Conservation (phyloP, 2,113 vertebrate species). For the Pygoscelis antarcticus region DNA sequence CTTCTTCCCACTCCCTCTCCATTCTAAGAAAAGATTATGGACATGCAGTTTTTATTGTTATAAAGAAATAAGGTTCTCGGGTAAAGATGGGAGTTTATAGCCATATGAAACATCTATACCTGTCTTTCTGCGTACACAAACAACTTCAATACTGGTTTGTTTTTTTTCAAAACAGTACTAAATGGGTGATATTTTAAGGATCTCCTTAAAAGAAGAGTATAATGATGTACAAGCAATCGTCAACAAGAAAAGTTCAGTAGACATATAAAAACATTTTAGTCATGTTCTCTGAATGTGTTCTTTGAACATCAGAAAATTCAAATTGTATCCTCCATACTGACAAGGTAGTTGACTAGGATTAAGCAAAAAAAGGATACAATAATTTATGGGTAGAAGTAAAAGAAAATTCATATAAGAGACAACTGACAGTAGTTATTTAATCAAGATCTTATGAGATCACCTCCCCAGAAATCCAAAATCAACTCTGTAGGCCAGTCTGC, state of each 20-base stretch:
- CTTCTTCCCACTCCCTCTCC: neutral
- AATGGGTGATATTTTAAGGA: neutral
- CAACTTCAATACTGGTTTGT: neutral
- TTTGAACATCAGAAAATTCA: neutral
- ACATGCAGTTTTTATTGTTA: neutral
- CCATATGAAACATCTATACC: neutral
- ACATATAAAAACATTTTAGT: neutral
- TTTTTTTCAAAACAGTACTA: neutral
- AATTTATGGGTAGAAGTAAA: neutral
- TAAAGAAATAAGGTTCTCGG: neutral
- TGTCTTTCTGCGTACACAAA: neutral
- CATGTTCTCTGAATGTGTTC: neutral
- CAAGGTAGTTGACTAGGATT: neutral
- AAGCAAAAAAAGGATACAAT: neutral
- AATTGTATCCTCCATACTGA: neutral
- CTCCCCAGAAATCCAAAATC: neutral
- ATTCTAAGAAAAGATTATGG: neutral
- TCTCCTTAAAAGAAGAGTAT: neutral
- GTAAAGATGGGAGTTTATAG: neutral
- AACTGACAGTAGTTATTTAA: neutral
- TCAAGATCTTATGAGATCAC: neutral
- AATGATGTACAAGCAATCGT: neutral
- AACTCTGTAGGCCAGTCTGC: neutral
- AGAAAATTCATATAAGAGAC: neutral
- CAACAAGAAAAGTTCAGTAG: neutral